Base-by-base conservation (phyloP, 37 sponge, comb jelly and placozoan genomes). In the Trichoplax adhaerens region DNA sequence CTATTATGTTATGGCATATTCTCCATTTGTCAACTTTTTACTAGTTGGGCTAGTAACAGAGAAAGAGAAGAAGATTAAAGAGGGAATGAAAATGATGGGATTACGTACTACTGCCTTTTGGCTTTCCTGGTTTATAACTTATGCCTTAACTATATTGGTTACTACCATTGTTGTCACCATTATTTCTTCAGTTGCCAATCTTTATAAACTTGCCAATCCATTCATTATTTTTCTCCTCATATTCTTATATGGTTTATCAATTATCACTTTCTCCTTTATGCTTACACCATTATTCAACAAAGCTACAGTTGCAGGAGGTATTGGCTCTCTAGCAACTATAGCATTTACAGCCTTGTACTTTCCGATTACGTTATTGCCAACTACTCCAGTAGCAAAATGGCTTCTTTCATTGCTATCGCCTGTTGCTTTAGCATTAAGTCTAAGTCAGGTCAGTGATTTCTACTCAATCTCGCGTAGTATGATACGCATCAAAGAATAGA, bases 21-120 rank as follows among this genome's bases (percentile, higher is more conserved):
- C 72, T 46, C 72, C 72, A 5, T 7, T 71, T 10, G 72, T 71
- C 60, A 51, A 5, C 64, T 51, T 71, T 71, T 62, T 71, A 10
- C 64, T 71, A 10, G 58, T 50, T 6, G 10, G 10, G 6, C 64
- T 71, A 5, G 72, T 71, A 7, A 71, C 72, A 7, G 72, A 71
- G 72, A 71, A 71, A n/a, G 72, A 71, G 72, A 71, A 71, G 72
- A 71, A 71, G 72, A 71, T 71, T 50, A 71, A 71, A 48, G 61
- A n/a, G 58, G 72, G 72, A 58, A 71, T 71, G 72, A 71, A 71
- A 48, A 71, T 71, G 72, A 71, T 71, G 72, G 72, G 72, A 62
- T 5, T 71, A 50, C 63, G 62, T 5, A 62, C 56, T 62, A n/a
- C 12, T 5, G 72, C 72, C 5, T 50, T 71, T 5, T 71, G 72